Evolutionary conservation across 2,888 invertebrate genomes (phyloP).

Genomic region (Teleogryllus oceanicus): DNA sequence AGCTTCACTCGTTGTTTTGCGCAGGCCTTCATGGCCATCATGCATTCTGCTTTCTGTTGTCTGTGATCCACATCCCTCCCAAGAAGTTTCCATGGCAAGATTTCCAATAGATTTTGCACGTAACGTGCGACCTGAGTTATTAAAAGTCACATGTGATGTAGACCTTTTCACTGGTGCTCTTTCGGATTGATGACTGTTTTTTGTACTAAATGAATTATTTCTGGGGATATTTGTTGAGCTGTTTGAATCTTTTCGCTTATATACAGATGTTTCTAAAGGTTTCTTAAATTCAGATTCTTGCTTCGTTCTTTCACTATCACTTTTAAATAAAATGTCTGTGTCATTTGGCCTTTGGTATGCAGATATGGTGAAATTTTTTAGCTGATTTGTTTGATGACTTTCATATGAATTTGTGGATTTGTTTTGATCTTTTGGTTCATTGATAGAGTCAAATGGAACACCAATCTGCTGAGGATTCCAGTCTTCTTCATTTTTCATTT

Average conservation of each 20-base stretch:
- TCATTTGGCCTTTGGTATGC: conserved; percentile 39
- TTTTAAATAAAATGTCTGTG: conserved; percentile 27
- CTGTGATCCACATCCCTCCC: not conserved
- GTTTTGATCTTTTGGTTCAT: not conserved
- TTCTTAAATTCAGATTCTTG: conserved; percentile 21
- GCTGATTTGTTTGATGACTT: conserved; percentile 29
- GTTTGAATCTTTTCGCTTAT: not conserved
- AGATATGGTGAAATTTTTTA: conserved; percentile 42
- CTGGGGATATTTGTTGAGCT: conserved; percentile 5
- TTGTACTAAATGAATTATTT: conserved; percentile 26
- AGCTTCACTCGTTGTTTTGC: conserved; percentile 46
- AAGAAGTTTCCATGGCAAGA: conserved; percentile 20
- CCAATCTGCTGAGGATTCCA: conserved; percentile 19
- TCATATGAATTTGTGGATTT: conserved; percentile 12
- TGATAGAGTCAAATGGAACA: too few relatives aligned
- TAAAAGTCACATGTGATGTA: conserved; percentile 48
- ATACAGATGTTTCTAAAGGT: conserved; percentile 19
- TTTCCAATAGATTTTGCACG: conserved; percentile 33
- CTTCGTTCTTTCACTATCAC: conserved; percentile 19
- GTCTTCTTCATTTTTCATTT: not conserved
- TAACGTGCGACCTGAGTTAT: conserved; percentile 12
- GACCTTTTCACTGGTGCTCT: conserved; percentile 49
- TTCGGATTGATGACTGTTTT: conserved; percentile 28
- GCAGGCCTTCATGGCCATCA: conserved; percentile 33
- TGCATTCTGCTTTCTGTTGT: not conserved